Percentiles rank a stretch among this genome's conserved stretches.
These are phyloP conservation scores for Cebus imitator DNA, from an alignment of 2,113 vertebrate genomes.

Conservation along the genomic window DNA sequence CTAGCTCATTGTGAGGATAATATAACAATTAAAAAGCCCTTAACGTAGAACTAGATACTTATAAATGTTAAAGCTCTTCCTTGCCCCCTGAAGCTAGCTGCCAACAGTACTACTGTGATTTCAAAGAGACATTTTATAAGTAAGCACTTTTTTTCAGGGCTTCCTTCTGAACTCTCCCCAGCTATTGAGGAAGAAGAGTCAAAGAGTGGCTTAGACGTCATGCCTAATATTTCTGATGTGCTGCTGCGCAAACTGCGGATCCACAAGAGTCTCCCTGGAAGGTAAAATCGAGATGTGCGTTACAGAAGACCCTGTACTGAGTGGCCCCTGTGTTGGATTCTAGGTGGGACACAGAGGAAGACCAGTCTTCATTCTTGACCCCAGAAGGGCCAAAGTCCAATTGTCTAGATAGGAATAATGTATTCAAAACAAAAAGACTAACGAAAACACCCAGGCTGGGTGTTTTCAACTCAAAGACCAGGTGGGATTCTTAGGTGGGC, in stretches of 20 bases:
- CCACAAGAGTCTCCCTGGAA: slow-evolving; percentile 91
- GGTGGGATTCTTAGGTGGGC: background rate
- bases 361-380: background rate
- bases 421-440: slow-evolving; percentile 4
- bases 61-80: background rate
- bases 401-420: background rate
- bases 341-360: background rate
- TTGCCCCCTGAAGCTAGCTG: background rate
- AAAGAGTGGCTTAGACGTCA: slow-evolving; percentile 90
- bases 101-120: background rate
- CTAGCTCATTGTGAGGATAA: background rate
- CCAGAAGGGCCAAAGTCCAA: background rate
- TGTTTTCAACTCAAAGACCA: background rate
- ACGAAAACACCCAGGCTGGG: background rate
- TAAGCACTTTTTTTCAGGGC: slow-evolving; percentile 80
- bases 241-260: slow-evolving; percentile 95
- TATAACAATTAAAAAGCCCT: background rate
- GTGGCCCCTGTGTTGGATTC: background rate
- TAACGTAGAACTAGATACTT: background rate
- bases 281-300: slow-evolving; percentile 83
- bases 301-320: background rate
- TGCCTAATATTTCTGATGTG: slow-evolving; percentile 96
- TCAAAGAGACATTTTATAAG: background rate
- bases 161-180: slow-evolving; percentile 80
- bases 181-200: slow-evolving; percentile 85